Evolutionary conservation across 2,888 invertebrate genomes (phyloP).

Genomic region (Nudaria mundana): DNA sequence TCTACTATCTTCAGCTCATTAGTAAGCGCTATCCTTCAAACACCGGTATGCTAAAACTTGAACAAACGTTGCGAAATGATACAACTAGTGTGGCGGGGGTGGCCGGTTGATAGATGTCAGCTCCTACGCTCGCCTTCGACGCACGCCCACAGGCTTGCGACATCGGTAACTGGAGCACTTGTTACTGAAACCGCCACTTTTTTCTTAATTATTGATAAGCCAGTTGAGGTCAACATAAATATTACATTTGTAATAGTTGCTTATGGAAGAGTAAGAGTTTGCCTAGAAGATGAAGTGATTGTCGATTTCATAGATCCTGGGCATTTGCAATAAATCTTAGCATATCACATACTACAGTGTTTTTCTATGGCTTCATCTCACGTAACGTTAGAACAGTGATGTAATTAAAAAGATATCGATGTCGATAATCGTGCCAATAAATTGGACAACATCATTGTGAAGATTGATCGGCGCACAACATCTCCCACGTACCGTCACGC

Average conservation of each 20-base stretch:
- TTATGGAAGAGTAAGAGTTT: slow-evolving; percentile 35
- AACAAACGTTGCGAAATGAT: slow-evolving; percentile 49
- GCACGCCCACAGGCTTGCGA: slow-evolving; percentile 68
- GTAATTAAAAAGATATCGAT: slow-evolving; percentile 53
- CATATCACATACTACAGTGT: slow-evolving; percentile 22
- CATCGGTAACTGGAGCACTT: slow-evolving; percentile 70
- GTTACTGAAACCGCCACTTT: slow-evolving; percentile 57
- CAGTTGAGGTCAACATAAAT: slow-evolving; percentile 45
- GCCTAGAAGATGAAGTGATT: slow-evolving; percentile 24
- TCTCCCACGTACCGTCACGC: slow-evolving; percentile 69
- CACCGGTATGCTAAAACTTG: slow-evolving; percentile 55
- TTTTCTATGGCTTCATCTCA: slow-evolving; percentile 43
- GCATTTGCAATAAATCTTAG: slow-evolving; percentile 20
- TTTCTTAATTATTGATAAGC: slow-evolving; percentile 56
- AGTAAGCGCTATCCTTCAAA: slow-evolving; percentile 33
- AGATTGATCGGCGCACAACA: slow-evolving; percentile 64
- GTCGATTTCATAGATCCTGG: slow-evolving; percentile 23
- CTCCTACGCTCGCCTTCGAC: slow-evolving; percentile 65
- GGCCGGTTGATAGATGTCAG: slow-evolving; percentile 61
- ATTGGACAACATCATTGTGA: slow-evolving; percentile 67
- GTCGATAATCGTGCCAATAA: slow-evolving; percentile 52
- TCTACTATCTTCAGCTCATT: slow-evolving; percentile 44
- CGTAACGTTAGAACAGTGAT: slow-evolving; percentile 40
- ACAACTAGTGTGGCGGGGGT: slow-evolving; percentile 42
- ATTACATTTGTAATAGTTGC: slow-evolving; percentile 41